phyloP scores from a whole-genome alignment of 2,797 vertebrate species.

The Limnodromus scolopaceus region DNA sequence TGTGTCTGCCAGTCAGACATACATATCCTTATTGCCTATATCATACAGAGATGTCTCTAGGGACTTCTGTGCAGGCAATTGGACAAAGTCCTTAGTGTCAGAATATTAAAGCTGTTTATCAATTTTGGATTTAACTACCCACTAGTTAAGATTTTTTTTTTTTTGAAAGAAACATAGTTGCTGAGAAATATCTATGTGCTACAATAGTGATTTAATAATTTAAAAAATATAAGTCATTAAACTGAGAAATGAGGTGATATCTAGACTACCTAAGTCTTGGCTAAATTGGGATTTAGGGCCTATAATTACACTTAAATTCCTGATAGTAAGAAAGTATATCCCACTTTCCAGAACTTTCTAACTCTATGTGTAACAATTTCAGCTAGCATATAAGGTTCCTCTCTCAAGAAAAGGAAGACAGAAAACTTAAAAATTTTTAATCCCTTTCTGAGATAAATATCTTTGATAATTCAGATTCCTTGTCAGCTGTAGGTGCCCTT shows the following conservation, averaged over 20 bases:
- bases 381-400: not conserved
- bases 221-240: not conserved
- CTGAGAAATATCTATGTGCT: not conserved
- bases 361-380: not conserved
- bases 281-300: not conserved
- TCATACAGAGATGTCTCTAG: not conserved
- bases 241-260: not conserved
- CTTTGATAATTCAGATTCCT: not conserved
- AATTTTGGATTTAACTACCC: not conserved
- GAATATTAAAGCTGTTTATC: not conserved
- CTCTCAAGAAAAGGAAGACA: not conserved
- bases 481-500: not conserved
- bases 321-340: not conserved
- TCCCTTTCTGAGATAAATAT: not conserved
- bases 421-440: not conserved
- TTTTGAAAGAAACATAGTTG: not conserved
- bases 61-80: not conserved
- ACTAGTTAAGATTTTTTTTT: not conserved
- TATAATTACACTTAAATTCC: not conserved
- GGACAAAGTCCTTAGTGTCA: not conserved
- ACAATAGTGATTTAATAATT: too few species aligned
- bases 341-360: not conserved
- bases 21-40: not conserved
- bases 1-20: not conserved
- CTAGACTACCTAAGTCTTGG: not conserved